Evolutionary conservation across 2,888 invertebrate species (phyloP).

Genomic region (Caenorhabditis imperialis): DNA sequence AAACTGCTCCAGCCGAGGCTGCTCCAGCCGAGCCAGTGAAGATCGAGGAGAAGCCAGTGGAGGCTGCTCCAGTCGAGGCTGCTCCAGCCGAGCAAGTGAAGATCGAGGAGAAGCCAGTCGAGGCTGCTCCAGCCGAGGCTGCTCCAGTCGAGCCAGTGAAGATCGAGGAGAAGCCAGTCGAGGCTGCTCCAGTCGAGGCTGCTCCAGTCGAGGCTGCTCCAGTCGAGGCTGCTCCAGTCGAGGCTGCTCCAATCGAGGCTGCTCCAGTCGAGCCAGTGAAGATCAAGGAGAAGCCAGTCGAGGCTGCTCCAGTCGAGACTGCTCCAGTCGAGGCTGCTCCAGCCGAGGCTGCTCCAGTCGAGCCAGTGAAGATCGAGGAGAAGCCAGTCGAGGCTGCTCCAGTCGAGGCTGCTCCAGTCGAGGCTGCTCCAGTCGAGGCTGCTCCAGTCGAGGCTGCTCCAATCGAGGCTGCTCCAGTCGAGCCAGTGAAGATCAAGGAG

Average conservation of each 20-base stretch:
- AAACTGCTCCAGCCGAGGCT: too few species aligned
- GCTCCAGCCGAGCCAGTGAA: too few species aligned
- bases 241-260: too few species aligned
- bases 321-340: too few species aligned
- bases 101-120: conserved; percentile 3
- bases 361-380: not conserved
- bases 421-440: too few species aligned
- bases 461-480: not conserved
- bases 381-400: not conserved
- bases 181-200: too few species aligned
- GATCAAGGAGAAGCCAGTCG: too few species aligned
- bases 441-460: not conserved
- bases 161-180: too few species aligned
- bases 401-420: not conserved
- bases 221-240: too few species aligned
- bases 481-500: not conserved
- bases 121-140: not conserved
- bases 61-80: conserved; percentile 5
- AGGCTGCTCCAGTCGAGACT: not conserved
- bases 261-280: too few species aligned
- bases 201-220: not conserved
- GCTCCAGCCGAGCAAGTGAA: conserved; percentile 5
- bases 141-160: too few species aligned
- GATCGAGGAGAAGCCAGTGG: not conserved
- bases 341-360: not conserved